Evolutionary conservation across 2,113 vertebrate genomes (phyloP).

Genomic region (Oostethus manadensis): DNA sequence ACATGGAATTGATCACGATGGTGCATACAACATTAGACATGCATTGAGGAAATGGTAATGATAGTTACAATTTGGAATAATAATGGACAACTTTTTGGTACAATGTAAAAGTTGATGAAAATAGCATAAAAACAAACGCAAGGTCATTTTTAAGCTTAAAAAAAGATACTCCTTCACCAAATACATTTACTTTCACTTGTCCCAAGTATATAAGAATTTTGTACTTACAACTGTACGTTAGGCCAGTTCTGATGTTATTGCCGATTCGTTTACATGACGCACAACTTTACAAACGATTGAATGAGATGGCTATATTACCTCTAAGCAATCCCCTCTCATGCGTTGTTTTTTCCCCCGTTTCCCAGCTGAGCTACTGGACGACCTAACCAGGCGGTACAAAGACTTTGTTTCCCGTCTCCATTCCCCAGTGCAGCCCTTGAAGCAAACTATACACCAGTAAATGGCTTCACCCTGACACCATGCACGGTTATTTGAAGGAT

Average conservation of each 20-base stretch:
- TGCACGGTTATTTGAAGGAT: not conserved
- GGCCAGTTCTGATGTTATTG: too few species aligned
- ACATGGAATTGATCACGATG: too few species aligned
- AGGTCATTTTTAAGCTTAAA: not conserved
- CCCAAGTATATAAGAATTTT: not conserved
- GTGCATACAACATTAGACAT: too few species aligned
- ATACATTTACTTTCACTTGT: not conserved
- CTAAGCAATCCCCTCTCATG: too few species aligned
- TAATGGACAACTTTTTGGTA: not conserved
- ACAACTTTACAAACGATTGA: too few species aligned
- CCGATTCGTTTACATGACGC: too few species aligned
- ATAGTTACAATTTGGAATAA: not conserved
- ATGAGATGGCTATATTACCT: too few species aligned
- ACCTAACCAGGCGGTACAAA: conserved; percentile 38
- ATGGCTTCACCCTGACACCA: not conserved
- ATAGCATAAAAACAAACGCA: not conserved
- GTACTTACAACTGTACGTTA: not conserved
- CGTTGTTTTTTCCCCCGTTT: not conserved
- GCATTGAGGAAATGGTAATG: not conserved
- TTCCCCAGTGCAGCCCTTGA: conserved; percentile 4
- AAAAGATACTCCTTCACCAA: not conserved
- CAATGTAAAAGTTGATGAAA: not conserved
- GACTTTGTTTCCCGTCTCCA: conserved; percentile 41
- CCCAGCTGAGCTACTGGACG: conserved; percentile 60
- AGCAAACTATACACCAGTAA: not conserved